Percentiles rank a stretch among this genome's conserved stretches.
phyloP scores from a whole-genome alignment of 2,888 invertebrate species.

The Sialis lutaria region DNA sequence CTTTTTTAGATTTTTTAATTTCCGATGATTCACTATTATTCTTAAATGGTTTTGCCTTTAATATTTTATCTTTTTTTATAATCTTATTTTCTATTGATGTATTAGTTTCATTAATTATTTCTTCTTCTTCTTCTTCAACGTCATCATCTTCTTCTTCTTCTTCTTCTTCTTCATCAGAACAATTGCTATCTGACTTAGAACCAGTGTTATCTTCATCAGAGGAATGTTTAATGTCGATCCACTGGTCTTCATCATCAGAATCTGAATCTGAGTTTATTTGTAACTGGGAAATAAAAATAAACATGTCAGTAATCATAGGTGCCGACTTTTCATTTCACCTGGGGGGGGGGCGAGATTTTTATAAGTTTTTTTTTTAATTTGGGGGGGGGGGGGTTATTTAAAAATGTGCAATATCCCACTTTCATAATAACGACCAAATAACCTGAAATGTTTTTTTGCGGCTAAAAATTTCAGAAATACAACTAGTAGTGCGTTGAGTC shows the following conservation, averaged over 20 bases:
- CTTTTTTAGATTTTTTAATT: slow-evolving; percentile 27
- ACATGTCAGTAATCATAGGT: too few relatives aligned
- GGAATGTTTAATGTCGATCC: slow-evolving; percentile 40
- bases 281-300: slow-evolving; percentile 5
- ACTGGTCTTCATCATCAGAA: slow-evolving; percentile 34
- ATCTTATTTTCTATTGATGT: slow-evolving; percentile 7
- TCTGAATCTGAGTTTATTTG: slow-evolving; percentile 25
- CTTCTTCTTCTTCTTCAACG: slow-evolving; percentile 8
- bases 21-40: too few relatives aligned
- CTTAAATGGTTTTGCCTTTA: too few relatives aligned
- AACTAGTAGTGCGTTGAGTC: too few relatives aligned
- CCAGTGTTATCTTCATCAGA: slow-evolving; percentile 32
- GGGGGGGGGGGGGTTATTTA: background rate
- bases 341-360: too few relatives aligned
- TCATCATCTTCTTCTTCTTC: slow-evolving; percentile 14
- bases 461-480: too few relatives aligned
- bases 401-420: too few relatives aligned
- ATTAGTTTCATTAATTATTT: slow-evolving; percentile 4
- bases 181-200: background rate
- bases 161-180: slow-evolving; percentile 9
- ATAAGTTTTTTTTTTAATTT: background rate
- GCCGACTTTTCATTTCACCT: too few relatives aligned
- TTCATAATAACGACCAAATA: too few relatives aligned
- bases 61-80: slow-evolving; percentile 13
- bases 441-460: too few relatives aligned